Evolutionary conservation across 2,113 vertebrate genomes (phyloP).

Genomic region (Lophura nycthemera): DNA sequence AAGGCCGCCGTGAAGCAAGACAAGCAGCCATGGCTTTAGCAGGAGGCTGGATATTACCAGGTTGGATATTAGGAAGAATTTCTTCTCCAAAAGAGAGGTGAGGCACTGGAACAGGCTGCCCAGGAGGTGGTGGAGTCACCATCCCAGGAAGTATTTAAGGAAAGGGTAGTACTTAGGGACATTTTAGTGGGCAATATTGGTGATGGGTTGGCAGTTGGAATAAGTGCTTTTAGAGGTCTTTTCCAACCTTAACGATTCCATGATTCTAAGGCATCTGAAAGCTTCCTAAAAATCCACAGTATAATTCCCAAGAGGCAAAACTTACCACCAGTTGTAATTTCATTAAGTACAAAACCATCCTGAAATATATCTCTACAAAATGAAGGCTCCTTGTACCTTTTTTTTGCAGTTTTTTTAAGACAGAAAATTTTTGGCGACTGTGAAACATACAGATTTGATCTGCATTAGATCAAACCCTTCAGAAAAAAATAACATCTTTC

Average conservation of each 20-base stretch:
- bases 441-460: not conserved
- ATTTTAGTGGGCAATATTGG: too few species aligned
- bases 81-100: too few species aligned
- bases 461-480: not conserved
- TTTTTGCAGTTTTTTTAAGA: not conserved
- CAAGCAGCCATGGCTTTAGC: not conserved
- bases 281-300: constrained; percentile 7
- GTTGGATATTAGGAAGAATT: too few species aligned
- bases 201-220: too few species aligned
- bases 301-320: not conserved
- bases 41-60: not conserved
- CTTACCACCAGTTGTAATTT: not conserved
- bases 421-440: not conserved
- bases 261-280: not conserved
- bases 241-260: too few species aligned
- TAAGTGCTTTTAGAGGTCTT: too few species aligned
- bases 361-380: not conserved
- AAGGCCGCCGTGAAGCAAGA: not conserved
- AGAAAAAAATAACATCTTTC: not conserved
- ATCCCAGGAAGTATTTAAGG: too few species aligned
- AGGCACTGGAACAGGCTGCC: too few species aligned
- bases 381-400: not conserved
- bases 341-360: not conserved
- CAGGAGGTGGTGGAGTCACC: too few species aligned
- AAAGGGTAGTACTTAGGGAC: too few species aligned